These are phyloP conservation scores for Riparia riparia DNA, from an alignment of 2,113 vertebrate species.

Conservation along the genomic window DNA sequence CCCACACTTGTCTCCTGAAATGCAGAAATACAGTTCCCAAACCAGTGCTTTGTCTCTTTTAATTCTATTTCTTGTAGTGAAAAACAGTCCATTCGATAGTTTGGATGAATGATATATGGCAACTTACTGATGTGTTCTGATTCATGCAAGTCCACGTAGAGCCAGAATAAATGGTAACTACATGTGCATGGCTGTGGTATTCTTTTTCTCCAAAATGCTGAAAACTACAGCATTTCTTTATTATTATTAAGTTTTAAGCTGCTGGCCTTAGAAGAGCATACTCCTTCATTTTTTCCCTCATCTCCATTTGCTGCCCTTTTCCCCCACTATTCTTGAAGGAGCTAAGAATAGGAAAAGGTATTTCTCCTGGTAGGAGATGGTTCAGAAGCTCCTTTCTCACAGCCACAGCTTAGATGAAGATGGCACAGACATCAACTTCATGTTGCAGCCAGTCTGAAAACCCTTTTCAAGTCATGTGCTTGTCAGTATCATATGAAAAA, in stretches of 20 bases:
- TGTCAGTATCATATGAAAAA: not conserved
- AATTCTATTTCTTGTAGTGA: not conserved
- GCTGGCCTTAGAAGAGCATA: not conserved
- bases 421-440: not conserved
- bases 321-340: not conserved
- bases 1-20: not conserved
- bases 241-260: not conserved
- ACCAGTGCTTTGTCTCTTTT: not conserved
- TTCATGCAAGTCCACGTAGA: not conserved
- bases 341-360: not conserved
- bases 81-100: not conserved
- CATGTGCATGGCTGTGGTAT: not conserved
- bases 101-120: not conserved
- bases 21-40: not conserved
- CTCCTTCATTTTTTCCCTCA: not conserved
- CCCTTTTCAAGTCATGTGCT: not conserved
- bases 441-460: not conserved
- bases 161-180: not conserved
- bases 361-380: not conserved
- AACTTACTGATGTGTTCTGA: not conserved
- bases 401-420: not conserved
- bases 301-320: not conserved
- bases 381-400: not conserved
- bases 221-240: not conserved
- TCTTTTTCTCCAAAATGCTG: not conserved